These are phyloP conservation scores for Riparia riparia DNA, from an alignment of 2,113 vertebrate species.

Conservation along the genomic window DNA sequence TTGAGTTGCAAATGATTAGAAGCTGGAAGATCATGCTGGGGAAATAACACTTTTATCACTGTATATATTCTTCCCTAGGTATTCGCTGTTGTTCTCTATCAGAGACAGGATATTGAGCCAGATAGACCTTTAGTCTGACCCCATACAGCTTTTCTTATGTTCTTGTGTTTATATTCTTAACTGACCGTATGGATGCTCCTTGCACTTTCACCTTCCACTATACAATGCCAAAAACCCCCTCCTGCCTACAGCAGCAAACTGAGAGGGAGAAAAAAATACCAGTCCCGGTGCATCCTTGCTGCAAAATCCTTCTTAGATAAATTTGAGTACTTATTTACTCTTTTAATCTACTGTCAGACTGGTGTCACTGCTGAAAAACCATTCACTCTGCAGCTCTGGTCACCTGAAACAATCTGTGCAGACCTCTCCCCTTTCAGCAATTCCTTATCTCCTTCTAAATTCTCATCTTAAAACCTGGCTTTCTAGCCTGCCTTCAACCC, in stretches of 20 bases:
- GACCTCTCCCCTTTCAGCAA: conserved; percentile 25
- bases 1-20: conserved; percentile 58
- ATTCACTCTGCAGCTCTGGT: conserved; percentile 25
- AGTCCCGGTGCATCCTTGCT: not conserved
- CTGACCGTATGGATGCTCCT: conserved; percentile 48
- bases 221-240: not conserved
- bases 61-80: conserved; percentile 60
- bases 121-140: conserved; percentile 62
- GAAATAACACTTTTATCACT: conserved; percentile 49
- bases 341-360: conserved; percentile 40
- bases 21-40: conserved; percentile 31
- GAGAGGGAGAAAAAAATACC: not conserved
- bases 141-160: conserved; percentile 23
- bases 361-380: conserved; percentile 14
- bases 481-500: conserved; percentile 60
- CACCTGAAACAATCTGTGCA: conserved; percentile 62
- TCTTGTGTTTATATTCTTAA: conserved; percentile 61
- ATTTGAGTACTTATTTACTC: conserved; percentile 29
- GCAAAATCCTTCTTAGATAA: conserved; percentile 37
- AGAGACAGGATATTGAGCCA: conserved; percentile 69
- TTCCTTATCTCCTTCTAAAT: conserved; percentile 52
- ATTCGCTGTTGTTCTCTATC: conserved; percentile 31
- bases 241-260: not conserved
- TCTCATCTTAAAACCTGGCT: conserved; percentile 69
- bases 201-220: conserved; percentile 46